Evolutionary conservation across 92 coral and sea anemone species (phyloP).

Genomic region (Zoanthus sociatus): DNA sequence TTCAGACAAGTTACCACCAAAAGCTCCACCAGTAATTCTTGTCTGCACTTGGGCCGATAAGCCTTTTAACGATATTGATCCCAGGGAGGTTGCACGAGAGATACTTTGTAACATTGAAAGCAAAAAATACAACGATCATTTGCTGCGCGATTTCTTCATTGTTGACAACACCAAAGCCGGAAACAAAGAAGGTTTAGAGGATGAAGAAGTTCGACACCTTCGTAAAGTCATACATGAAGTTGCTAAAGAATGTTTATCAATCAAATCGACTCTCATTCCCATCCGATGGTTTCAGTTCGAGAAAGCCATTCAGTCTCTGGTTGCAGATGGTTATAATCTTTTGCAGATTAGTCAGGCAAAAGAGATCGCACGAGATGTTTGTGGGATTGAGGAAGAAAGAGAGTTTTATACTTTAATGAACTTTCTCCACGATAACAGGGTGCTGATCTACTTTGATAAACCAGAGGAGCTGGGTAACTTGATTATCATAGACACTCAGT

Average conservation of each 20-base stretch:
- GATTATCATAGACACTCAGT: constrained; percentile 64
- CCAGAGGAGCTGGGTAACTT: constrained; percentile 25
- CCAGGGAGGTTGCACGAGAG: constrained; percentile 40
- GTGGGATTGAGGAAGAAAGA: constrained; percentile 24
- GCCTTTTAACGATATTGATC: constrained; percentile 28
- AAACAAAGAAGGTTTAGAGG: constrained; percentile 10
- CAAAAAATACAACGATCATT: constrained; percentile 24
- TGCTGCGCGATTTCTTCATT: constrained; percentile 47
- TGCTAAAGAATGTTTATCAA: constrained; percentile 41
- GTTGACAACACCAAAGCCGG: constrained; percentile 67
- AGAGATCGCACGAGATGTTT: constrained; percentile 50
- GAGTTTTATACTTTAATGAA: constrained; percentile 52
- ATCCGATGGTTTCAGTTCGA: constrained; percentile 63
- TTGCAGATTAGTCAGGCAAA: constrained; percentile 39
- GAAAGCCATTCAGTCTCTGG: constrained; percentile 48
- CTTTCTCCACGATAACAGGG: constrained; percentile 68
- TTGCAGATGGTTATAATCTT: constrained; percentile 40
- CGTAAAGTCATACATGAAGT: constrained; percentile 38
- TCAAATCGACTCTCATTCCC: constrained; percentile 51
- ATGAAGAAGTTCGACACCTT: constrained; percentile 50
- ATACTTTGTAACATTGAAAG: constrained; percentile 15
- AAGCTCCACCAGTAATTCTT: constrained; percentile 49
- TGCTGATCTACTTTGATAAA: constrained; percentile 65
- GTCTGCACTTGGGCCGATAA: constrained; percentile 74
- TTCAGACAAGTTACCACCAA: constrained; percentile 9